These are phyloP conservation scores for Tetraneura akinire DNA, from an alignment of 1,140 invertebrate species.

Conservation along the genomic window DNA sequence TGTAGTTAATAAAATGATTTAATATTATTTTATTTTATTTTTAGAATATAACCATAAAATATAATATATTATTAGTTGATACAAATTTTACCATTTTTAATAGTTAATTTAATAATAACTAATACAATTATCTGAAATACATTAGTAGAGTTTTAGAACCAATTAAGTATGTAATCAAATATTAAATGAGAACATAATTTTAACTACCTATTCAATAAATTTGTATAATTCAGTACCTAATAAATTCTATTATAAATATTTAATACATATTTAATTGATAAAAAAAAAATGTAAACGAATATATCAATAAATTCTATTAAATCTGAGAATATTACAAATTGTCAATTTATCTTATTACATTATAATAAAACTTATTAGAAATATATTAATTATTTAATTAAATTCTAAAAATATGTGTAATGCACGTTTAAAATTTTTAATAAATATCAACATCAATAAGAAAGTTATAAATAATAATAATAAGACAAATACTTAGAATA, in stretches of 20 bases:
- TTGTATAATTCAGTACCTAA: neutral
- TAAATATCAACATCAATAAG: neutral
- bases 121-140: too few species aligned
- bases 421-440: constrained; percentile 5
- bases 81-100: too few species aligned
- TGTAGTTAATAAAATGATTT: neutral
- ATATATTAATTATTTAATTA: neutral
- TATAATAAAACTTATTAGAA: constrained; percentile 1
- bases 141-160: neutral
- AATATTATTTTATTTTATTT: neutral
- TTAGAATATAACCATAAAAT: too few species aligned
- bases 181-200: neutral
- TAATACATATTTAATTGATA: too few species aligned
- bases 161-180: neutral
- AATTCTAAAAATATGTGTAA: neutral
- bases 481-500: neutral
- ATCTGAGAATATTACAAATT: neutral
- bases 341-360: neutral
- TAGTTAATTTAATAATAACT: too few species aligned
- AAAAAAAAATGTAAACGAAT: neutral
- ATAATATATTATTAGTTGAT: too few species aligned
- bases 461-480: neutral
- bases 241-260: neutral
- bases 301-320: neutral
- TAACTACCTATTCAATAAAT: neutral